phyloP scores from a whole-genome alignment of 2,797 vertebrate species.

The Neopelma chrysocephalum region DNA sequence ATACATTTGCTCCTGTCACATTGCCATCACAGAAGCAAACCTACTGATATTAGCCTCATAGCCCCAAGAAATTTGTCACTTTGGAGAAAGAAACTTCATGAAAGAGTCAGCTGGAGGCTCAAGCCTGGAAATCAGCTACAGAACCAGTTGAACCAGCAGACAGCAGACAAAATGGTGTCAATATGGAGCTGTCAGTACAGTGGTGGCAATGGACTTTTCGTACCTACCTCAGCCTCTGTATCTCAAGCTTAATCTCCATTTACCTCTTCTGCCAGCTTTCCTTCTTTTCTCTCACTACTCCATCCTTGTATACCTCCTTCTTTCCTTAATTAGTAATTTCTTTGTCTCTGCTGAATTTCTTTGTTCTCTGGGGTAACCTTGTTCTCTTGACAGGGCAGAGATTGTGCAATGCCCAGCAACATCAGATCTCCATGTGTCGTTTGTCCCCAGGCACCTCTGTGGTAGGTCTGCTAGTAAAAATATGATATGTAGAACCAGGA shows the following conservation, averaged over 20 bases:
- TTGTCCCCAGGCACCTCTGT: not conserved
- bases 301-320: not conserved
- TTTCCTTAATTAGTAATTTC: not conserved
- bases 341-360: not conserved
- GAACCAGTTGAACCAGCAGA: not conserved
- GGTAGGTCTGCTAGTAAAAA: not conserved
- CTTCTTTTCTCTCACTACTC: not conserved
- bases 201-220: rapidly evolving
- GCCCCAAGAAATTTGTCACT: rapidly evolving
- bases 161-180: not conserved
- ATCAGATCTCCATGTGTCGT: rapidly evolving
- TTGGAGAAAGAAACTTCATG: not conserved
- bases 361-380: not conserved
- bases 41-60: not conserved
- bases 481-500: not conserved
- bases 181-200: not conserved
- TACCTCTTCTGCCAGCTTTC: not conserved
- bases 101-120: not conserved
- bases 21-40: not conserved
- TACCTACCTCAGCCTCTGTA: not conserved
- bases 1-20: not conserved
- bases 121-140: not conserved
- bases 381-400: not conserved
- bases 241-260: not conserved
- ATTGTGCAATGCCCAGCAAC: not conserved